Conservation (phyloP, 2,113 vertebrate genomes). For the Podocnemis expansa region DNA sequence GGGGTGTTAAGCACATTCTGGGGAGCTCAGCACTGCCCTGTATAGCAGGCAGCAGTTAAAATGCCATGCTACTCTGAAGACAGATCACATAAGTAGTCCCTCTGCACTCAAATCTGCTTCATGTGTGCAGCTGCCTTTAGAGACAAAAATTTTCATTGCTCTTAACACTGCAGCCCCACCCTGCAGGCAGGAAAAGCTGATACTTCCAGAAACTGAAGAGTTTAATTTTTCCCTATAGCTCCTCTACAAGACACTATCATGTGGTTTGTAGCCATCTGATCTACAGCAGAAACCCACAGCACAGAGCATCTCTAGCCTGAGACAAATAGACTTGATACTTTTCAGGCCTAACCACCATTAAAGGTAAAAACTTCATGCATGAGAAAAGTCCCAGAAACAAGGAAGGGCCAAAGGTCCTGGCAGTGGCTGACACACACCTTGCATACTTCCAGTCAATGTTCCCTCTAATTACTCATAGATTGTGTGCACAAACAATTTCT, state of each 20-base stretch:
- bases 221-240: background rate
- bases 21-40: background rate
- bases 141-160: background rate
- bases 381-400: background rate
- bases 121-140: background rate
- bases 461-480: too few species aligned
- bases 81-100: background rate
- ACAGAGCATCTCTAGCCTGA: background rate
- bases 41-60: background rate
- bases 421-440: background rate
- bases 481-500: too few species aligned
- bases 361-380: background rate
- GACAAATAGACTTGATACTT: background rate
- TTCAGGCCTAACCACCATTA: background rate
- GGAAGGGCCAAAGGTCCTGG: background rate
- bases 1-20: background rate
- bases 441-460: background rate
- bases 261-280: background rate
- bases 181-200: background rate
- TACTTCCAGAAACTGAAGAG: background rate
- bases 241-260: background rate
- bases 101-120: background rate
- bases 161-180: background rate
- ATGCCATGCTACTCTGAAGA: background rate
- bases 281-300: background rate